Evolutionary conservation across 2,888 invertebrate species (phyloP), one percentile per base, ranked within the genome.

Genomic region (Leptarthrus brevirostris): DNA sequence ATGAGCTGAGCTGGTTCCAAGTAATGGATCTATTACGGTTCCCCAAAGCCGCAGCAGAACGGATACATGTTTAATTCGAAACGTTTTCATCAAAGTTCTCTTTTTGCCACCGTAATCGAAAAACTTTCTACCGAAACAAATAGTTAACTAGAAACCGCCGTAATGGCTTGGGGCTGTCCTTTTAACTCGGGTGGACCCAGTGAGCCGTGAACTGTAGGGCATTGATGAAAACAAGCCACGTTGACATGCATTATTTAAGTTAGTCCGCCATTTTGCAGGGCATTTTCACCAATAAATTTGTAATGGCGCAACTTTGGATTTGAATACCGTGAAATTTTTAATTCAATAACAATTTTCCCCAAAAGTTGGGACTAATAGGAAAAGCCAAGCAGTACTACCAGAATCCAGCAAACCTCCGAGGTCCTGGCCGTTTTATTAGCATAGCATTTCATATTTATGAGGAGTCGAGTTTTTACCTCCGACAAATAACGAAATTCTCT

Each of bases 361-460:
- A 36, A n/a, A 66, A 66, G 64, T 66, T 66, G 44, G 34, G 64
- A 24, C 47, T 66, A 44, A 47, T 47, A 47, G 47, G 64, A 66
- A 47, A 47, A 58, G 58, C 36, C 58, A 47, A 47, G 47, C 24
- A 47, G 26, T 47, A 47, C 12, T 6, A 52, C n/a, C 52, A 66
- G 64, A 44, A 47, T 47, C 64, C 24, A 36, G 64, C 14, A 47
- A 66, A 47, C 47, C 64, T 66, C 24, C 24, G 64, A 66, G 64
- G 64, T 66, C 64, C 47, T 66, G 64, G 24, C 64, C 47, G 47
- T 47, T 66, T 66, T 47, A 66, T 66, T 66, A 66, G 64, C 64
- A 66, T 66, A 44, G 47, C 18, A 66, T 66, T 66, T 66, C 64
- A 66, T 66, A 66, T 66, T 66, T 66, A 66, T 66, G 64, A 66